Conservation (phyloP, 2,888 invertebrate species). For the Furcula furcula region DNA sequence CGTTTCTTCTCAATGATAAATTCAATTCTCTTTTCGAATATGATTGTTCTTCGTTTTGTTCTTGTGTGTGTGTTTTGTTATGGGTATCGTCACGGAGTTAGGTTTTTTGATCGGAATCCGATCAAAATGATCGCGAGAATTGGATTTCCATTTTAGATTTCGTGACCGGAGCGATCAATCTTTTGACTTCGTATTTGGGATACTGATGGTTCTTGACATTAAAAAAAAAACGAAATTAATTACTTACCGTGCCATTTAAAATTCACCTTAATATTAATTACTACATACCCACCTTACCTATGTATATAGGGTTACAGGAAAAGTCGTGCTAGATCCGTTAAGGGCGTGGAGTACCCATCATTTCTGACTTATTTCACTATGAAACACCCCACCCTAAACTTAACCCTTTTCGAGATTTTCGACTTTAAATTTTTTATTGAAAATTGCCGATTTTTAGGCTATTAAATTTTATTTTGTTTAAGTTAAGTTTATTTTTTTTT, state of each 20-base stretch:
- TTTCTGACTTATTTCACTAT: too few species aligned
- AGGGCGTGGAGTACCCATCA: too few species aligned
- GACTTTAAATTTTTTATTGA: too few species aligned
- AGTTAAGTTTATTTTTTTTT: too few species aligned
- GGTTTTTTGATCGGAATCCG: slow-evolving; percentile 75
- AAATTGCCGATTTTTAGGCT: too few species aligned
- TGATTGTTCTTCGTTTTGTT: slow-evolving; percentile 80
- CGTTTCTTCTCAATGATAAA: slow-evolving; percentile 78
- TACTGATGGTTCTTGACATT: slow-evolving; percentile 28
- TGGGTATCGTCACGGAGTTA: slow-evolving; percentile 75
- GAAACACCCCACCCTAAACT: too few species aligned
- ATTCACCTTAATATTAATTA: slow-evolving; percentile 11
- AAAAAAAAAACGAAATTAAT: too few species aligned
- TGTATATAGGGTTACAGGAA: too few species aligned
- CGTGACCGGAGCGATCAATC: slow-evolving; percentile 67
- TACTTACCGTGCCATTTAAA: slow-evolving; percentile 17
- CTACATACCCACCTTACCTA: too few species aligned
- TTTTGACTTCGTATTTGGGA: slow-evolving; percentile 40
- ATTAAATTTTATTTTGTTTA: too few species aligned
- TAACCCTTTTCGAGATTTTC: too few species aligned
- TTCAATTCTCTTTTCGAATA: slow-evolving; percentile 80
- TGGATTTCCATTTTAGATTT: slow-evolving; percentile 77
- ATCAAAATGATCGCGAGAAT: slow-evolving; percentile 79
- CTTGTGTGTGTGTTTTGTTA: slow-evolving; percentile 76
- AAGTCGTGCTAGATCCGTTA: too few species aligned